phyloP scores from a whole-genome alignment of 2,888 invertebrate genomes.

The Troides oblongomaculatus region DNA sequence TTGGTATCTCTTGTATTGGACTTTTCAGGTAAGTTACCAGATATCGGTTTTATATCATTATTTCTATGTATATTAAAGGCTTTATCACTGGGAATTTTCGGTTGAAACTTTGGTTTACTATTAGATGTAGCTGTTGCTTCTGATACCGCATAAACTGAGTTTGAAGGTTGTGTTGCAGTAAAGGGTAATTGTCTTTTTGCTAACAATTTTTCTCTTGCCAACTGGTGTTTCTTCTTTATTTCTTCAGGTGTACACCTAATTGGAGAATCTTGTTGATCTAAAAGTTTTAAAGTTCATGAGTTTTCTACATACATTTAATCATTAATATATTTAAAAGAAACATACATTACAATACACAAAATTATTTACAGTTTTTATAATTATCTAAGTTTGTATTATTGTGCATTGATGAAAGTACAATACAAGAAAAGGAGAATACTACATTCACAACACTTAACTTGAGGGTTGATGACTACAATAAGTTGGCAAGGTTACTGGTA shows the following conservation, averaged over 20 bases:
- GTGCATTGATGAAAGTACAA: no score
- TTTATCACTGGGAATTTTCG: constrained; percentile 46
- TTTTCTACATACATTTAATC: no score
- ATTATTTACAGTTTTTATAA: no score
- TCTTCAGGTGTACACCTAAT: constrained; percentile 79
- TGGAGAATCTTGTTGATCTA: constrained; percentile 55
- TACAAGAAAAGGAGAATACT: no score
- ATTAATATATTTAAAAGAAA: no score
- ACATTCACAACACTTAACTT: no score
- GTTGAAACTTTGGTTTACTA: constrained; percentile 52
- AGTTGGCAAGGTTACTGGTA: no score
- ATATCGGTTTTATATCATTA: constrained; percentile 31
- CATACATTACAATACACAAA: no score
- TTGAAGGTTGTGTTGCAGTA: constrained; percentile 51
- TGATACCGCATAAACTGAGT: constrained; percentile 29
- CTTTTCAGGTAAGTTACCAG: constrained; percentile 28
- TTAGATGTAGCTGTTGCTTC: constrained; percentile 28
- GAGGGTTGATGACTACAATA: no score
- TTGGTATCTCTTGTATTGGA: constrained; percentile 9
- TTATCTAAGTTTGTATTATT: no score
- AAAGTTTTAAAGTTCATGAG: neutral
- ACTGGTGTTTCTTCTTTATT: constrained; percentile 81
- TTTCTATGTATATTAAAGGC: constrained; percentile 32
- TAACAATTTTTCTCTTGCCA: constrained; percentile 80
- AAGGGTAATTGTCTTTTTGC: constrained; percentile 73